Base-by-base conservation (phyloP, 2,888 invertebrate genomes). In the Agrochola macilenta region DNA sequence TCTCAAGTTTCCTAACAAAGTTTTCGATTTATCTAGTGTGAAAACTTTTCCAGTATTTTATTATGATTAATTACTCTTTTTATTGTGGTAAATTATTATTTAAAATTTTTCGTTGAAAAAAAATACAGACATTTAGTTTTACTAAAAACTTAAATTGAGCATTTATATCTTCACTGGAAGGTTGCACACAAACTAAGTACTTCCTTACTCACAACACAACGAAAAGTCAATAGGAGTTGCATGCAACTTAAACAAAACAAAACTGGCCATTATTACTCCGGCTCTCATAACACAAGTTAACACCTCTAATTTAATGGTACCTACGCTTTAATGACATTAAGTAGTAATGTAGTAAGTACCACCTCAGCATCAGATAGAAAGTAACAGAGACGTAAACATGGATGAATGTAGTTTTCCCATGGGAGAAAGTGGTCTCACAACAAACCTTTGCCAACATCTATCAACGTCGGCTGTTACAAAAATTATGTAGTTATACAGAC, bases 341-440 rank as follows among this genome's bases (percentile, higher is more conserved):
- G 35, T 57, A 58, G n/a, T 69, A 75, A n/a, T 39, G 35, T 39
- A 58, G n/a, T 69, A 75, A 73, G 78, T 70, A 83, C 63, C 64
- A 83, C 63, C 64, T 49, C 78, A 74, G 73, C 82, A 82, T 79
- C 85, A 74, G 79, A 76, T 89, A 89, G 89, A 89, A 89, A 89
- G 89, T 86, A 87, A 86, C 83, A 73, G 79, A 91, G 89, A 91
- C 89, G 90, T 90, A 89, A 91, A 92, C 90, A 91, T 90, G 88
- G 89, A 88, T 91, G 92, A 90, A 92, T 91, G 92, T 86, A 89
- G 90, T 93, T 94, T 95, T 96, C 96, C 95, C 95, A 96, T 96
- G 93, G 91, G 89, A 95, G 95, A 95, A 95, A 95, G 96, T 95
- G 92, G 93, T 92, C 90, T 78, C 78, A 88, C 87, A 82, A 71